Percentiles rank a stretch among this genome's conserved stretches.
phyloP scores from a whole-genome alignment of 2,113 vertebrate genomes.

The Condylura cristata region DNA sequence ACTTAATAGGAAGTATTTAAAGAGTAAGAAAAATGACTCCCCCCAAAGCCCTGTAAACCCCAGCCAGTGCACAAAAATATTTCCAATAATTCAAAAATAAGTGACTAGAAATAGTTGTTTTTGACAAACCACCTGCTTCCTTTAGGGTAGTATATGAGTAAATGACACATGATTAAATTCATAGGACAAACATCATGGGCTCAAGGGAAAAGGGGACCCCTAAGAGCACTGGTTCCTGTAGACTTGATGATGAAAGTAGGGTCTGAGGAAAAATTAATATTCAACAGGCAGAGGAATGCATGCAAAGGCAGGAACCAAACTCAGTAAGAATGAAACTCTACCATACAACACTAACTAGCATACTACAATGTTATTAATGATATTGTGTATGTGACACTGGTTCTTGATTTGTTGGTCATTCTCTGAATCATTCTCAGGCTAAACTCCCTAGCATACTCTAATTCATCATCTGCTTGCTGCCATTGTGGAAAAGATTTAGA shows the following conservation, averaged over 20 bases:
- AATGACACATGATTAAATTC: background rate
- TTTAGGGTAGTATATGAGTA: background rate
- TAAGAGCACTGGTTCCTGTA: background rate
- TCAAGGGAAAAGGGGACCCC: background rate
- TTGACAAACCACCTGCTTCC: slow-evolving; percentile 25
- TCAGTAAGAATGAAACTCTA: slow-evolving; percentile 1
- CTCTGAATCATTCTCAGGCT: slow-evolving; percentile 14
- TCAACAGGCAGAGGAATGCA: background rate
- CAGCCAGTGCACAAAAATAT: slow-evolving; percentile 29
- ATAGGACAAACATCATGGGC: background rate
- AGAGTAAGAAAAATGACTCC: background rate
- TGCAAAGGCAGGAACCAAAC: background rate
- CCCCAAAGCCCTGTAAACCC: background rate
- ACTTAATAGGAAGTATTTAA: slow-evolving; percentile 46
- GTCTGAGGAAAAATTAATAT: slow-evolving; percentile 5
- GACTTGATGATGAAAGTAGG: background rate
- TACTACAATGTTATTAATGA: slow-evolving; percentile 19
- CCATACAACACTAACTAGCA: background rate
- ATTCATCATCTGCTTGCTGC: slow-evolving; percentile 18
- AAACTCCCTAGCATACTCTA: slow-evolving; percentile 42
- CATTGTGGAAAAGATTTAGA: background rate
- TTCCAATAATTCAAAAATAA: slow-evolving; percentile 26
- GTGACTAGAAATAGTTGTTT: slow-evolving; percentile 21
- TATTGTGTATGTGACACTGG: background rate
- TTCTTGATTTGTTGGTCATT: slow-evolving; percentile 18